phyloP scores from a whole-genome alignment of 2,888 invertebrate species.

The Lissocephala sabroskyi region DNA sequence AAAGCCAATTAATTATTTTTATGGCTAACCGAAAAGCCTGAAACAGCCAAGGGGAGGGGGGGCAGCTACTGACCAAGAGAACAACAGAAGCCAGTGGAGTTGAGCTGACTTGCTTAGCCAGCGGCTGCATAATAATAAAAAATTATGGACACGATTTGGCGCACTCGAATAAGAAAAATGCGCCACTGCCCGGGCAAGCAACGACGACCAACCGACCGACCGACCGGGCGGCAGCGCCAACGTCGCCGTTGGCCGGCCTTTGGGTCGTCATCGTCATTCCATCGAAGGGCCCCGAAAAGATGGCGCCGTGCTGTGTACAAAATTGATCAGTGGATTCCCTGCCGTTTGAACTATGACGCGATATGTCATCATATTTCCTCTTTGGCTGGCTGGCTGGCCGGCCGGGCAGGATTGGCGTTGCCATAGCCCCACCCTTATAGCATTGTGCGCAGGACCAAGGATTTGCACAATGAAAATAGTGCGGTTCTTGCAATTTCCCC shows the following conservation, averaged over 20 bases:
- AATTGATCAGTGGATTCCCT: conserved; percentile 73
- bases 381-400: no score
- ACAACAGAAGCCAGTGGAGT: conserved; percentile 20
- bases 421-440: no score
- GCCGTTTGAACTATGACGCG: conserved; percentile 73
- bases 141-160: conserved; percentile 60
- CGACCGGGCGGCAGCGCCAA: not conserved
- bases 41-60: not conserved
- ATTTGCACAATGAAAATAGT: no score
- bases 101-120: conserved; percentile 15
- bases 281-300: conserved; percentile 46
- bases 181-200: conserved; percentile 38
- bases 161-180: conserved; percentile 47
- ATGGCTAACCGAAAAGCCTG: conserved; percentile 34
- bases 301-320: conserved; percentile 72
- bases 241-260: not conserved
- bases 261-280: conserved; percentile 16
- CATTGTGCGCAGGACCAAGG: no score
- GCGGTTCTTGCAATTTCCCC: no score
- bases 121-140: conserved; percentile 45
- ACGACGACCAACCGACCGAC: conserved; percentile 5
- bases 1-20: conserved; percentile 63
- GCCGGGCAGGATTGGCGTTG: no score
- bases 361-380: conserved; percentile 73
- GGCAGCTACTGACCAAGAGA: conserved; percentile 7